Conservation (phyloP, 2,888 invertebrate species). For the Punctoribates punctum region DNA sequence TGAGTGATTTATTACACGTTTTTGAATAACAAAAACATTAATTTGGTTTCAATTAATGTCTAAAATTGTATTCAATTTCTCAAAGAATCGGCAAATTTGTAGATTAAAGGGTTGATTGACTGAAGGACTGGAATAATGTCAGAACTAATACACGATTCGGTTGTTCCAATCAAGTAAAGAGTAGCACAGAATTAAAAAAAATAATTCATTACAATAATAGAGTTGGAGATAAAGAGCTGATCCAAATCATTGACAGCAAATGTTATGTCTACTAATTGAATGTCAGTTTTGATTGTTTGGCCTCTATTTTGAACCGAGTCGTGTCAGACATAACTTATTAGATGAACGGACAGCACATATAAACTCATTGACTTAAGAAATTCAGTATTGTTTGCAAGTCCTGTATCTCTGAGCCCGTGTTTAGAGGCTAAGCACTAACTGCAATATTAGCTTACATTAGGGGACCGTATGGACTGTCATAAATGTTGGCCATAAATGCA, state of each 20-base stretch:
- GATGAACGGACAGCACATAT: not conserved
- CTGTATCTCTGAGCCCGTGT: not conserved
- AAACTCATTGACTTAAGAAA: constrained; percentile 13
- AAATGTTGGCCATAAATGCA: constrained; percentile 10
- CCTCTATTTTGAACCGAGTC: not conserved
- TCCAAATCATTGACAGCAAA: not conserved
- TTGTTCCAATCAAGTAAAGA: not conserved
- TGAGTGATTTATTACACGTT: too few species aligned
- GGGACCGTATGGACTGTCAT: not conserved
- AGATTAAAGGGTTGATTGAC: too few species aligned
- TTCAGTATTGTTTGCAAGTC: not conserved
- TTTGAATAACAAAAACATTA: too few species aligned
- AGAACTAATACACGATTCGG: too few species aligned
- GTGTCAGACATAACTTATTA: constrained; percentile 13
- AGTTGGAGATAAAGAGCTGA: not conserved
- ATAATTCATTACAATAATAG: constrained; percentile 13
- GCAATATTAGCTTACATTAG: not conserved
- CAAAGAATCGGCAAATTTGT: too few species aligned
- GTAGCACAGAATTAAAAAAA: not conserved
- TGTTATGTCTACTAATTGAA: not conserved
- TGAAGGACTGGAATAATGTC: too few species aligned
- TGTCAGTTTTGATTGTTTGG: not conserved
- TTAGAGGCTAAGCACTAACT: not conserved
- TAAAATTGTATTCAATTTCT: too few species aligned
- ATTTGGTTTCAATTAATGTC: too few species aligned